Conservation (phyloP, 2,888 invertebrate species). For the Amphipoea oculea region DNA sequence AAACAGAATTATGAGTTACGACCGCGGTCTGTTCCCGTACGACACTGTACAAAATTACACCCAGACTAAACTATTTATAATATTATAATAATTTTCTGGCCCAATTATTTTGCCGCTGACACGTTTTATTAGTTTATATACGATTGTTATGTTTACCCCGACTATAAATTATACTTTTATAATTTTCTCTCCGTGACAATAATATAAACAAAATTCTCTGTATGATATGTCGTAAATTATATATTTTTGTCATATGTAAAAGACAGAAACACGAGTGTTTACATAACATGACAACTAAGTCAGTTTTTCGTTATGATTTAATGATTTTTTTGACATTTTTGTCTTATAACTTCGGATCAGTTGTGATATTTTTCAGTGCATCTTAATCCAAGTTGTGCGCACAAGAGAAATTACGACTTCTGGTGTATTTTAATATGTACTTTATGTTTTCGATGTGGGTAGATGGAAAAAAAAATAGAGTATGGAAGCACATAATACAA, state of each 20-base stretch:
- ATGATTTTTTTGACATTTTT: constrained; percentile 67
- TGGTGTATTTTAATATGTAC: constrained; percentile 48
- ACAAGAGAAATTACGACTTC: constrained; percentile 47
- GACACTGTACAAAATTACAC: constrained; percentile 86
- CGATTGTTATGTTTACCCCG: constrained; percentile 84
- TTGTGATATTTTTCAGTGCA: constrained; percentile 55
- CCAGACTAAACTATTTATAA: constrained; percentile 89
- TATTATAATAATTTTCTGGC: constrained; percentile 89
- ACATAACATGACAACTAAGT: constrained; percentile 73
- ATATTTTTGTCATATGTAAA: constrained; percentile 75
- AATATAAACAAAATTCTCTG: constrained; percentile 81
- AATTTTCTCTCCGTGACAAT: constrained; percentile 78
- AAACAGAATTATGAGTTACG: constrained; percentile 87
- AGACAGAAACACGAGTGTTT: constrained; percentile 79
- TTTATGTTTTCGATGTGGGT: constrained; percentile 55
- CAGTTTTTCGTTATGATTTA: constrained; percentile 67
- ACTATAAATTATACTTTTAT: constrained; percentile 83
- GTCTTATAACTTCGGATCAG: constrained; percentile 67
- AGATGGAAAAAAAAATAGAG: constrained; percentile 35
- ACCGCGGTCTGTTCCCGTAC: constrained; percentile 82
- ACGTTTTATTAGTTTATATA: constrained; percentile 88
- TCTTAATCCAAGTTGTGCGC: constrained; percentile 61
- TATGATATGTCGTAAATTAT: constrained; percentile 69
- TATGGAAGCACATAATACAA: constrained; percentile 14
- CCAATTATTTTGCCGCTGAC: constrained; percentile 89